Evolutionary conservation across 1,140 invertebrate species (phyloP).

Genomic region (Lasioglossum albipes): DNA sequence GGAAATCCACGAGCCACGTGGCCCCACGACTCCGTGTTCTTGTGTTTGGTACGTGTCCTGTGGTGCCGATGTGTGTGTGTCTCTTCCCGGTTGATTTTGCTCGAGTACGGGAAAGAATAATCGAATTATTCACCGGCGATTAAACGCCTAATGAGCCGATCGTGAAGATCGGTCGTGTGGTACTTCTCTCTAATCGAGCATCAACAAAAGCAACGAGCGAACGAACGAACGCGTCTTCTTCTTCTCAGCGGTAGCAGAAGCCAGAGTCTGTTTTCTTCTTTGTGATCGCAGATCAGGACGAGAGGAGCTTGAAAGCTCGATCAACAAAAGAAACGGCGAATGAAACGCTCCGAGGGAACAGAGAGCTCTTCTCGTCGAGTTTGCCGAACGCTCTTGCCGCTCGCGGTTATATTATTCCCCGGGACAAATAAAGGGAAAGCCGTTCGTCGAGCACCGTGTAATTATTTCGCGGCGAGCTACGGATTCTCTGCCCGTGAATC

Average conservation of each 20-base stretch:
- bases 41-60: too few species aligned
- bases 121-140: background rate
- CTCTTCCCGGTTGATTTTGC: background rate
- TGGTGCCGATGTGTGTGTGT: background rate
- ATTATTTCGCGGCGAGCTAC: too few species aligned
- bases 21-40: too few species aligned
- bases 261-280: too few species aligned
- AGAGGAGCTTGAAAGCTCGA: background rate
- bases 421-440: background rate
- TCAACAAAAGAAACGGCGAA: background rate
- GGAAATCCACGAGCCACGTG: too few species aligned
- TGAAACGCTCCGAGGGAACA: background rate
- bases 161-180: background rate
- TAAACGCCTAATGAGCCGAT: background rate
- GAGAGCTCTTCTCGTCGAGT: conserved; percentile 11
- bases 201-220: too few species aligned
- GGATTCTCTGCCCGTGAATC: too few species aligned
- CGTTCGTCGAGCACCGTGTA: background rate
- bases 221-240: too few species aligned
- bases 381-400: conserved; percentile 17
- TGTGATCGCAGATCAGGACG: background rate
- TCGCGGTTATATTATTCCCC: background rate
- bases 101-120: background rate
- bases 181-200: background rate
- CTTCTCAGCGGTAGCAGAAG: too few species aligned